Percentiles rank a stretch among this genome's conserved stretches.
phyloP scores from a whole-genome alignment of 1,140 invertebrate species.

The Condylostylus longicornis region DNA sequence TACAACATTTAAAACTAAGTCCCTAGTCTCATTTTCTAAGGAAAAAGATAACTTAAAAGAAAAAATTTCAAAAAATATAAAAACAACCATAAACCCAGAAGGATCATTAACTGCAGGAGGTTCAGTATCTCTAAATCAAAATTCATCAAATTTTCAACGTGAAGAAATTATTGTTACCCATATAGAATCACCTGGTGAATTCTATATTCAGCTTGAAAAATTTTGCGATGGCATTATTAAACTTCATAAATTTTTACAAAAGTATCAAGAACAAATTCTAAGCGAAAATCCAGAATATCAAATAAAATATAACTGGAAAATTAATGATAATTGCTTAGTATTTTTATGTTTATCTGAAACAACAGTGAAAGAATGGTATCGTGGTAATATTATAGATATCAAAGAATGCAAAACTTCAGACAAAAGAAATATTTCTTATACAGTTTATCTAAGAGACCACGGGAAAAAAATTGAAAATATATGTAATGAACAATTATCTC shows the following conservation, averaged over 20 bases:
- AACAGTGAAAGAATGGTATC: constrained; percentile 6
- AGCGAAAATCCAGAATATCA: neutral
- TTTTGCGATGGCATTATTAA: constrained; percentile 4
- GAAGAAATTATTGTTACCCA: constrained; percentile 5
- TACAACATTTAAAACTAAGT: too few species aligned
- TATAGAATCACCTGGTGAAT: constrained; percentile 15
- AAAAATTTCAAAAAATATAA: too few species aligned
- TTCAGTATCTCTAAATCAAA: neutral
- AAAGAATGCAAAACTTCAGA: neutral
- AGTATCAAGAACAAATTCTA: constrained; percentile 8
- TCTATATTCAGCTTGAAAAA: constrained; percentile 16
- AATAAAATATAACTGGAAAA: constrained; percentile 4
- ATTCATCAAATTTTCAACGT: constrained; percentile 5
- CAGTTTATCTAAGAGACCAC: constrained; percentile 9
- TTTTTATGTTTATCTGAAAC: constrained; percentile 1
- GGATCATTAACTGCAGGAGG: neutral
- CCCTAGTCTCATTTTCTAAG: too few species aligned
- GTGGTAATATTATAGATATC: constrained; percentile 7
- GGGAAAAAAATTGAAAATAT: constrained; percentile 5
- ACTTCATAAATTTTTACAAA: too few species aligned
- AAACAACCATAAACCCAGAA: neutral
- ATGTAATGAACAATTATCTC: constrained; percentile 1
- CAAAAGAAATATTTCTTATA: constrained; percentile 2
- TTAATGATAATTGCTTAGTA: constrained; percentile 7
- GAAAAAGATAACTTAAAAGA: too few species aligned